Evolutionary conservation across 2,888 invertebrate species (phyloP).

Genomic region (Agrotis exclamationis): DNA sequence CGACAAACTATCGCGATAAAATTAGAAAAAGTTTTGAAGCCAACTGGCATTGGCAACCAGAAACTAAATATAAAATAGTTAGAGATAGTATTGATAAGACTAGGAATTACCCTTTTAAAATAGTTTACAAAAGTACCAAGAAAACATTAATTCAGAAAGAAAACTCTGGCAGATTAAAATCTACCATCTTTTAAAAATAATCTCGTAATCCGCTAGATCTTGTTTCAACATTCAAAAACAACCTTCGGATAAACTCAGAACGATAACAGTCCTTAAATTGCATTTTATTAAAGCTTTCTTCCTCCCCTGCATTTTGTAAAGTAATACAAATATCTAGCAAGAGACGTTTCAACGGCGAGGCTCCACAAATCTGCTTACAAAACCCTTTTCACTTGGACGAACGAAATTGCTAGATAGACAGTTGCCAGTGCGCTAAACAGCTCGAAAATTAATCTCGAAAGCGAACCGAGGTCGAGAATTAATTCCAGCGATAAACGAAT

Average conservation of each 20-base stretch:
- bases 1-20: background rate
- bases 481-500: constrained; percentile 79
- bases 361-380: constrained; percentile 69
- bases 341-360: constrained; percentile 51
- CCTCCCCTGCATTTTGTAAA: constrained; percentile 60
- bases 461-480: constrained; percentile 75
- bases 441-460: constrained; percentile 77
- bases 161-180: background rate
- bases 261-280: constrained; percentile 54
- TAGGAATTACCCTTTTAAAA: no score
- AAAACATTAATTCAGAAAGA: background rate
- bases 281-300: constrained; percentile 54
- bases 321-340: constrained; percentile 68
- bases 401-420: constrained; percentile 71
- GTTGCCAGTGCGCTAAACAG: constrained; percentile 74
- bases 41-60: no score
- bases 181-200: constrained; percentile 8
- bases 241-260: constrained; percentile 35
- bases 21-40: background rate
- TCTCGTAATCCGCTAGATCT: constrained; percentile 18
- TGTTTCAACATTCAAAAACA: constrained; percentile 33
- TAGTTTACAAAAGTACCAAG: no score
- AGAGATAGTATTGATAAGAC: no score
- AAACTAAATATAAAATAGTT: no score
- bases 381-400: constrained; percentile 69